A percentile compares a stretch with the other conserved stretches of the same genome.
phyloP scores from a whole-genome alignment of 2,888 invertebrate genomes.

The Cataglyphis rosenhaueri region DNA sequence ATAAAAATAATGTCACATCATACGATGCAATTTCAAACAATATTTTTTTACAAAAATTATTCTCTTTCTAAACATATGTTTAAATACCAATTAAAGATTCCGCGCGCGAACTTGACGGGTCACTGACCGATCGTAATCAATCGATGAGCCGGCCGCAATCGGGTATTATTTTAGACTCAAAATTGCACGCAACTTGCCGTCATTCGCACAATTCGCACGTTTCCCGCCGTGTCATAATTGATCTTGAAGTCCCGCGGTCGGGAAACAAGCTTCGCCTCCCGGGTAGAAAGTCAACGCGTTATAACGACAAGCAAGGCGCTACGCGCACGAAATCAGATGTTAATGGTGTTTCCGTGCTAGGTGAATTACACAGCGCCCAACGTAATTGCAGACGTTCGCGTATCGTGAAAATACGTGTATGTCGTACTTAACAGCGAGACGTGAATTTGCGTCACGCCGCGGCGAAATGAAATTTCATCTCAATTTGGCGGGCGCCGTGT shows the following conservation, averaged over 20 bases:
- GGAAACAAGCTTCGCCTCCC: slow-evolving; percentile 58
- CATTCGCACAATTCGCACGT: slow-evolving; percentile 13
- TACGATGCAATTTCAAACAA: not conserved
- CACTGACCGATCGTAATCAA: slow-evolving; percentile 30
- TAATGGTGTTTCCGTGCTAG: slow-evolving; percentile 58
- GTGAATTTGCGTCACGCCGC: slow-evolving; percentile 23
- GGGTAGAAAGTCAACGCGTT: slow-evolving; percentile 65
- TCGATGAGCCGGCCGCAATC: slow-evolving; percentile 20
- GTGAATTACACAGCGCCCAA: slow-evolving; percentile 59
- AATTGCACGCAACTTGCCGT: slow-evolving; percentile 15
- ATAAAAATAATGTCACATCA: not conserved
- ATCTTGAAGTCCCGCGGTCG: slow-evolving; percentile 47
- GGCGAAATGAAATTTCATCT: slow-evolving; percentile 36
- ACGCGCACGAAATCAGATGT: slow-evolving; percentile 62
- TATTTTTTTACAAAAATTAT: not conserved
- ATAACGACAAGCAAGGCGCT: slow-evolving; percentile 51
- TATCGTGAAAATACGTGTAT: slow-evolving; percentile 38
- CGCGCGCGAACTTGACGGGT: slow-evolving; percentile 6
- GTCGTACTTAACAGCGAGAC: slow-evolving; percentile 37
- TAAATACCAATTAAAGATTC: slow-evolving; percentile 8
- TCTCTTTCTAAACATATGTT: slow-evolving; percentile 9
- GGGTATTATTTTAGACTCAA: slow-evolving; percentile 35
- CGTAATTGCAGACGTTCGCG: slow-evolving; percentile 64
- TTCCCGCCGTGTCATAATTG: slow-evolving; percentile 55
- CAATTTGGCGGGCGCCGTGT: slow-evolving; percentile 29